phyloP scores from a whole-genome alignment of 2,888 invertebrate genomes.

The Podotricha telesiphe region DNA sequence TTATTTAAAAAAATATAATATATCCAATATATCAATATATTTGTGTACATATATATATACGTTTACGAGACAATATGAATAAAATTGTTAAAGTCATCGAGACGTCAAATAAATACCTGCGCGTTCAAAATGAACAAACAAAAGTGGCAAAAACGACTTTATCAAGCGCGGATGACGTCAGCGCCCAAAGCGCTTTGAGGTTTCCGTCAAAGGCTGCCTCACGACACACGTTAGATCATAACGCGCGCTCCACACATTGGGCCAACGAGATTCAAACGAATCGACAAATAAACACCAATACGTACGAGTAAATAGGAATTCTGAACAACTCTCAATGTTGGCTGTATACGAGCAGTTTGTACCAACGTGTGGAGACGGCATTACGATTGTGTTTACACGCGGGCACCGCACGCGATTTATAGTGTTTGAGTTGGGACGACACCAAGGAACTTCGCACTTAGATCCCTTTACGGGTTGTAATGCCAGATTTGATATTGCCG shows the following conservation, averaged over 20 bases:
- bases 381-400: slow-evolving; percentile 47
- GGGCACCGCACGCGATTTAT: slow-evolving; percentile 60
- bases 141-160: slow-evolving; percentile 48
- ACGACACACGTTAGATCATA: slow-evolving; percentile 54
- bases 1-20: not conserved
- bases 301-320: slow-evolving; percentile 19
- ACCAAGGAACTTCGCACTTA: slow-evolving; percentile 46
- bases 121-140: slow-evolving; percentile 46
- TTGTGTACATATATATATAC: not conserved
- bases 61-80: slow-evolving; percentile 17
- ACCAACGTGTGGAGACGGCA: slow-evolving; percentile 20
- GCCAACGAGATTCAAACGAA: slow-evolving; percentile 19
- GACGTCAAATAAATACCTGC: slow-evolving; percentile 44
- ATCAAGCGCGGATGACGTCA: slow-evolving; percentile 48
- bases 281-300: slow-evolving; percentile 25
- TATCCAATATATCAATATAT: not conserved
- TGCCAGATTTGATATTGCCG: slow-evolving; percentile 25
- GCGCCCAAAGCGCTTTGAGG: slow-evolving; percentile 47
- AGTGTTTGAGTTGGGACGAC: slow-evolving; percentile 64
- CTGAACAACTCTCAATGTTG: slow-evolving; percentile 46
- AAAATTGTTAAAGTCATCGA: slow-evolving; percentile 22
- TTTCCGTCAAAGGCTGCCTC: slow-evolving; percentile 49
- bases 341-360: slow-evolving; percentile 53
- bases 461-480: slow-evolving; percentile 39
- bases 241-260: slow-evolving; percentile 45